Evolutionary conservation across 2,888 invertebrate species (phyloP).

Genomic region (Drosophila kanekoi): DNA sequence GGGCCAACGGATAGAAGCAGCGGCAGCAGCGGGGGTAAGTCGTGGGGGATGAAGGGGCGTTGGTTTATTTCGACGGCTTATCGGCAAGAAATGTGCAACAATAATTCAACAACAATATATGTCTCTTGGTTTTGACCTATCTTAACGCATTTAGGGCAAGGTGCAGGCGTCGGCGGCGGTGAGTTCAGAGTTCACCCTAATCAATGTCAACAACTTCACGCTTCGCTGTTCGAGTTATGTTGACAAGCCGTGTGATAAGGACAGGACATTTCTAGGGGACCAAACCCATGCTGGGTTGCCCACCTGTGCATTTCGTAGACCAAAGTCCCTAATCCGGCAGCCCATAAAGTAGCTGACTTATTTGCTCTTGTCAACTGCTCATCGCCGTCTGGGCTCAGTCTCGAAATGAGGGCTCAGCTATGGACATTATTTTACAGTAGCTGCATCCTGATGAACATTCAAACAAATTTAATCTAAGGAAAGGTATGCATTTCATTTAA

Average conservation of each 20-base stretch:
- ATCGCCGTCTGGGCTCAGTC: conserved; percentile 1
- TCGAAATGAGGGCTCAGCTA: conserved; percentile 1
- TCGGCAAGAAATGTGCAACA: conserved; percentile 63
- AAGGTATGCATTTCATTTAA: neutral
- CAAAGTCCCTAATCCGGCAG: conserved; percentile 38
- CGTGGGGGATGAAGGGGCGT: conserved; percentile 7
- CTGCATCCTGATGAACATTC: neutral
- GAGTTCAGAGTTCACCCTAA: conserved; percentile 64
- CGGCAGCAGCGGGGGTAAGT: conserved; percentile 11
- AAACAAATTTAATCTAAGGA: conserved; percentile 3
- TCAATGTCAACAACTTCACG: conserved; percentile 79
- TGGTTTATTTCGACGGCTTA: conserved; percentile 51
- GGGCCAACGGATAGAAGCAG: conserved; percentile 1
- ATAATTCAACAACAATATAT: conserved; percentile 38
- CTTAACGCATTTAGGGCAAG: conserved; percentile 25
- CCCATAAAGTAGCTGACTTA: conserved; percentile 69
- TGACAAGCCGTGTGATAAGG: conserved; percentile 60
- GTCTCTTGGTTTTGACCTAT: conserved; percentile 18
- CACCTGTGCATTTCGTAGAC: conserved; percentile 39
- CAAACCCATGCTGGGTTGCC: conserved; percentile 28
- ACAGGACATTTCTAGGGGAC: conserved; percentile 32
- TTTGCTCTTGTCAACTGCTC: conserved; percentile 31
- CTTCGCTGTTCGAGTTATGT: conserved; percentile 68
- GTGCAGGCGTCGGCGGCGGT: conserved; percentile 31
- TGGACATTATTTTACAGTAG: conserved; percentile 1